phyloP scores from a whole-genome alignment of 2,888 invertebrate genomes.

The Phasia obesa region DNA sequence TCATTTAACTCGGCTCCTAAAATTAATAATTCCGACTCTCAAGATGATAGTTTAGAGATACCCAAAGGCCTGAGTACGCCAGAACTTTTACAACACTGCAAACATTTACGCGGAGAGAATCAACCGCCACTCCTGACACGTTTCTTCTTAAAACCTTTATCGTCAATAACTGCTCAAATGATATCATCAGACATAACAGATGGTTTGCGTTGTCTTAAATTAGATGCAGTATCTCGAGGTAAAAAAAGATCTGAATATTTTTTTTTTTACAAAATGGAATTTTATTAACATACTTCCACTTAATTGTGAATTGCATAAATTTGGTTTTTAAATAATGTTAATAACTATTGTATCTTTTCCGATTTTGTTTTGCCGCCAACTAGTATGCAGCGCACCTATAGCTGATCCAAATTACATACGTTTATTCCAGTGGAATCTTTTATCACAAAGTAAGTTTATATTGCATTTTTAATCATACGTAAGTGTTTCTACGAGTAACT shows the following conservation, averaged over 20 bases:
- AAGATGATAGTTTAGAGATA: slow-evolving; percentile 84
- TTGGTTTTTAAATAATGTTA: slow-evolving; percentile 34
- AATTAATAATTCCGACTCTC: slow-evolving; percentile 85
- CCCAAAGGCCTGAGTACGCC: slow-evolving; percentile 82
- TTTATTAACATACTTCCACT: slow-evolving; percentile 37
- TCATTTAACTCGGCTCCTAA: slow-evolving; percentile 88
- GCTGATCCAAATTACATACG: slow-evolving; percentile 83
- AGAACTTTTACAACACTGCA: slow-evolving; percentile 84
- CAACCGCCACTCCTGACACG: slow-evolving; percentile 83
- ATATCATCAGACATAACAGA: slow-evolving; percentile 79
- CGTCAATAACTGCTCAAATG: slow-evolving; percentile 63
- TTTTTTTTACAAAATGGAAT: slow-evolving; percentile 15
- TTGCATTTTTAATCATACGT: neutral
- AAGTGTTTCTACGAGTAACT: too few relatives aligned
- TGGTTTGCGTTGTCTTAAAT: slow-evolving; percentile 81
- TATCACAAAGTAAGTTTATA: slow-evolving; percentile 86
- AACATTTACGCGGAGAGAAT: slow-evolving; percentile 82
- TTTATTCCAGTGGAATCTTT: slow-evolving; percentile 88
- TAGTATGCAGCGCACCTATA: slow-evolving; percentile 83
- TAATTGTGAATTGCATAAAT: slow-evolving; percentile 4
- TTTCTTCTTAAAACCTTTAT: slow-evolving; percentile 78
- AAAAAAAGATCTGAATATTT: slow-evolving; percentile 47
- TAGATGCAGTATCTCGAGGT: slow-evolving; percentile 83
- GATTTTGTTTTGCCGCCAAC: neutral
- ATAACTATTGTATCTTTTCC: slow-evolving; percentile 21